Conservation (phyloP, 2,888 invertebrate species). For the Aphidoletes aphidimyza region DNA sequence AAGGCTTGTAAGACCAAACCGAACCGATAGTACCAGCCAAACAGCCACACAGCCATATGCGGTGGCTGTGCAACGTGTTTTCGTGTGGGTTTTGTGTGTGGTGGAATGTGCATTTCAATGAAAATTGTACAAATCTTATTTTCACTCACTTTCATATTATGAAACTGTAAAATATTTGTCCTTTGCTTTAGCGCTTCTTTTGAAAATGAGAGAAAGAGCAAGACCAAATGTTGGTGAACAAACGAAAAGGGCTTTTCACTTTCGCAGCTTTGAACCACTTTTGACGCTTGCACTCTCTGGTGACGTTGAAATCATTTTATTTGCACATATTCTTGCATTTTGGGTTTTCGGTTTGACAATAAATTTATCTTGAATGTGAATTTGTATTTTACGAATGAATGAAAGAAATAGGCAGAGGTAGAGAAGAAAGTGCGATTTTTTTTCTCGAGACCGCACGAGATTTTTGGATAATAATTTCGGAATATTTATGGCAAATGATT, state of each 20-base stretch:
- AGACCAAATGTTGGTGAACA: no score
- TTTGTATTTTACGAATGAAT: no score
- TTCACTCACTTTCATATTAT: not conserved
- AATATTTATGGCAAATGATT: constrained; percentile 53
- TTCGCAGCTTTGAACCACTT: not conserved
- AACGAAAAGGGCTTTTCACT: constrained; percentile 12
- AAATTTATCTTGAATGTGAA: no score
- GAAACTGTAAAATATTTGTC: not conserved
- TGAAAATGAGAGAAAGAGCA: no score
- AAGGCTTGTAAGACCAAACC: not conserved
- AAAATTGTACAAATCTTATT: constrained; percentile 31
- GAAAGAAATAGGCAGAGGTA: no score
- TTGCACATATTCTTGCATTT: not conserved
- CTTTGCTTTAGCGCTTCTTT: no score
- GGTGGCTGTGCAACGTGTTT: not conserved
- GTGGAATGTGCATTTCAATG: constrained; percentile 12
- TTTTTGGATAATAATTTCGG: constrained; percentile 44
- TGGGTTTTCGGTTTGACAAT: no score
- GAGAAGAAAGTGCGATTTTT: not conserved
- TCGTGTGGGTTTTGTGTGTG: not conserved
- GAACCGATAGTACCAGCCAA: no score
- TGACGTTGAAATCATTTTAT: not conserved
- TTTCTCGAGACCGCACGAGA: not conserved
- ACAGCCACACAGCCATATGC: no score
- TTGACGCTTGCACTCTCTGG: constrained; percentile 26